A percentile compares a stretch with the other conserved stretches of the same genome.
Evolutionary conservation across 2,113 vertebrate species (phyloP).

Genomic region (Zosterops pallidus): DNA sequence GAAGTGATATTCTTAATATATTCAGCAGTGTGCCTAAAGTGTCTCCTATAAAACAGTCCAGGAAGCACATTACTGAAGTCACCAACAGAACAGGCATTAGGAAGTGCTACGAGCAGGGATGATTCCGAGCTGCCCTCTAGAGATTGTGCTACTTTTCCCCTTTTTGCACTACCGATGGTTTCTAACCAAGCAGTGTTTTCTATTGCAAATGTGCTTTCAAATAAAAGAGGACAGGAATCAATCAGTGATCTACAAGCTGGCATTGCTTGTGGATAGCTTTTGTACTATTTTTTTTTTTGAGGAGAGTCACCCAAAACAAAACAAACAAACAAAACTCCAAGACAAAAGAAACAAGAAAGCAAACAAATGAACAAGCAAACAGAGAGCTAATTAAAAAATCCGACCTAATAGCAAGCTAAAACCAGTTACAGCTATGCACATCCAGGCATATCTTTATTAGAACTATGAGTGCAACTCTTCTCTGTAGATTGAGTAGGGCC

Average conservation of each 20-base stretch:
- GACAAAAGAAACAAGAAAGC: background rate
- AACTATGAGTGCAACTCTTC: background rate
- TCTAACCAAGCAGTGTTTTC: background rate
- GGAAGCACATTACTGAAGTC: background rate
- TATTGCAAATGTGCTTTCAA: background rate
- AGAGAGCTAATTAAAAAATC: background rate
- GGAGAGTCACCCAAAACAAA: background rate
- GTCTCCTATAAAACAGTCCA: background rate
- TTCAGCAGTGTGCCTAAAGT: background rate
- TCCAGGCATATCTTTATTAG: background rate
- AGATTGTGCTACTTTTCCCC: background rate
- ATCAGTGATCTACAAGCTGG: background rate
- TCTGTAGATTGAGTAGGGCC: background rate
- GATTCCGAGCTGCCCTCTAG: background rate
- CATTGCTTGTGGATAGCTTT: background rate
- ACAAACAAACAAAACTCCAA: background rate
- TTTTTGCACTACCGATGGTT: background rate
- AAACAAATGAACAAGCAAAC: background rate
- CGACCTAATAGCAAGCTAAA: background rate
- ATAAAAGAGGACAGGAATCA: background rate
- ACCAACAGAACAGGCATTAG: background rate
- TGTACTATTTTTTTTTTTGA: background rate
- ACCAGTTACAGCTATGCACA: background rate
- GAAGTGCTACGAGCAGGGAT: background rate
- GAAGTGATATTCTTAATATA: background rate